Conservation (phyloP, 2,888 invertebrate genomes). For the Diarsia rubi region DNA sequence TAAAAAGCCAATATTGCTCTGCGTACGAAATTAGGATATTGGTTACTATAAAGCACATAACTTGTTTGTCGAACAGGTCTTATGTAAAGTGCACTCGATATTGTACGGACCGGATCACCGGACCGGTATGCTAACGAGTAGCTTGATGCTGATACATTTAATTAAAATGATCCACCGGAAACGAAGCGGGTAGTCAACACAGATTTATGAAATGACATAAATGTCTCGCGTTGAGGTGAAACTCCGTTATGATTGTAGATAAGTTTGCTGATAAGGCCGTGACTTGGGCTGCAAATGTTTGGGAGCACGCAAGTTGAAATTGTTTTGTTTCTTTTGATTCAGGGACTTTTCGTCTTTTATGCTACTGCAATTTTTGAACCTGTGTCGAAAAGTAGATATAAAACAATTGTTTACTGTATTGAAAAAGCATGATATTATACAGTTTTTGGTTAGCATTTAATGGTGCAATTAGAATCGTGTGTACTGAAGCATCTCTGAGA, state of each 20-base stretch:
- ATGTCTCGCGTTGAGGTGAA: constrained; percentile 74
- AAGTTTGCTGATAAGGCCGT: constrained; percentile 58
- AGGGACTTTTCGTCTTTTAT: not conserved
- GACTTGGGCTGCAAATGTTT: constrained; percentile 52
- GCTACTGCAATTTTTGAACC: not conserved
- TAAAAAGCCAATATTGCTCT: constrained; percentile 76
- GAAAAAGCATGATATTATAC: too few relatives aligned
- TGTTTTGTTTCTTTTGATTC: constrained; percentile 17
- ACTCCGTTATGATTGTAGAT: constrained; percentile 67
- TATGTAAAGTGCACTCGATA: constrained; percentile 76
- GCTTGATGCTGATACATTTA: constrained; percentile 64
- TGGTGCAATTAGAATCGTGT: not conserved
- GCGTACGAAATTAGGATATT: constrained; percentile 77
- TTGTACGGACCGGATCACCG: constrained; percentile 59
- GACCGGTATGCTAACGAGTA: constrained; percentile 65
- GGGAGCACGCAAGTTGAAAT: constrained; percentile 51
- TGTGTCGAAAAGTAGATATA: not conserved
- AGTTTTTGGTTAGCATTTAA: not conserved
- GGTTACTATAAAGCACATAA: constrained; percentile 78
- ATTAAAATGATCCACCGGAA: constrained; percentile 80
- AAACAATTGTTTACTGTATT: rapidly evolving
- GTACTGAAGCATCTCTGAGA: not conserved
- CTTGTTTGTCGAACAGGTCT: constrained; percentile 70
- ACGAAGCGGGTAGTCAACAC: constrained; percentile 69
- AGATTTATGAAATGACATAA: constrained; percentile 82